phyloP scores from a whole-genome alignment of 2,113 vertebrate species.

The Fukomys damarensis region DNA sequence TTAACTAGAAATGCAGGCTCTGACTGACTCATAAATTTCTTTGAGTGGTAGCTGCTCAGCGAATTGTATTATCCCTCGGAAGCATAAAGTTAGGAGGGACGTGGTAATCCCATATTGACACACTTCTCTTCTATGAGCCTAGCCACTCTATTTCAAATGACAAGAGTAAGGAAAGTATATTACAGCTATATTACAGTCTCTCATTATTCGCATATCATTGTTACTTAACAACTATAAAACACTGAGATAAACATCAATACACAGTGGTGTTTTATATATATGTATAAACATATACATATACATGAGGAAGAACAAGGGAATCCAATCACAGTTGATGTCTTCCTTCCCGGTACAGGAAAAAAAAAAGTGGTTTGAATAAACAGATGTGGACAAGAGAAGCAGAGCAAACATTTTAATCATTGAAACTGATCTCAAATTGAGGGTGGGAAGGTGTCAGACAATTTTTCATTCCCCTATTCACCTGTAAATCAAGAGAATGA shows the following conservation, averaged over 20 bases:
- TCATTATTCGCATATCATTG: not conserved
- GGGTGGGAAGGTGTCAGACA: not conserved
- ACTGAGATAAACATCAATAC: slow-evolving; percentile 30
- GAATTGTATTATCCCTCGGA: not conserved
- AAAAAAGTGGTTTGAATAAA: not conserved
- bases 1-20: not conserved
- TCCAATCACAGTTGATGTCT: not conserved
- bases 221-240: not conserved
- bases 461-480: not conserved
- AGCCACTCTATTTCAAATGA: not conserved
- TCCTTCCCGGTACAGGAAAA: not conserved
- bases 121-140: not conserved
- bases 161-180: slow-evolving; percentile 9
- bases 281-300: not conserved
- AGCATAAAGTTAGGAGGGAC: not conserved
- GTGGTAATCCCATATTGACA: not conserved
- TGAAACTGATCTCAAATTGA: not conserved
- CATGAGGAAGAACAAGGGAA: not conserved
- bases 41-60: not conserved
- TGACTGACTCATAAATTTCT: not conserved
- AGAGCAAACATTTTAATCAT: slow-evolving; percentile 31
- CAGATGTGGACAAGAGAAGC: not conserved
- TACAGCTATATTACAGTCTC: slow-evolving; percentile 57
- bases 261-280: not conserved
- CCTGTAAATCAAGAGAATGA: not conserved